These are phyloP conservation scores for Tragelaphus eurycerus DNA, from an alignment of 2,797 vertebrate species.

Conservation along the genomic window DNA sequence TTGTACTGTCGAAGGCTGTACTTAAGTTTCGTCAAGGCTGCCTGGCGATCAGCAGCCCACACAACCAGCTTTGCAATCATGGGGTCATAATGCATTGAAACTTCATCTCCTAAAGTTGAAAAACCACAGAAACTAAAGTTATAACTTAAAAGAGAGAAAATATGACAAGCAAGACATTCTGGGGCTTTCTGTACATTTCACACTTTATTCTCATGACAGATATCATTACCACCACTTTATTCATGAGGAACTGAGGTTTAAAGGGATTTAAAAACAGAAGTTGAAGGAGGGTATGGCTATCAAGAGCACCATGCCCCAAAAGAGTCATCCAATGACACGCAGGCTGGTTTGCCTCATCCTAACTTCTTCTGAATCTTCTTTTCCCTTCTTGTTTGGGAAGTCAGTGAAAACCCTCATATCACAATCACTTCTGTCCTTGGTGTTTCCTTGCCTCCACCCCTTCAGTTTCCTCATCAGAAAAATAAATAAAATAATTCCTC, in stretches of 20 bases:
- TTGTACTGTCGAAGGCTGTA: constrained; percentile 94
- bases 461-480: background rate
- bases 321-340: background rate
- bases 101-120: constrained; percentile 91
- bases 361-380: background rate
- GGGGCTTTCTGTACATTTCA: background rate
- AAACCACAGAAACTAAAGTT: background rate
- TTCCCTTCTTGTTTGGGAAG: background rate
- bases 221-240: background rate
- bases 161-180: background rate
- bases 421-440: background rate
- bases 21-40: constrained; percentile 90
- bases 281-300: background rate
- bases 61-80: constrained; percentile 99
- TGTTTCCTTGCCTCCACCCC: no score
- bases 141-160: background rate
- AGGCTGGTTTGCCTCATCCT: background rate
- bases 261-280: background rate
- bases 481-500: background rate
- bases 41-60: constrained; percentile 93
- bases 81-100: constrained; percentile 96
- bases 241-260: background rate
- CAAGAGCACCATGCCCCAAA: background rate
- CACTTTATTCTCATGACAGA: background rate
- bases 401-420: background rate